These are phyloP conservation scores for Drosophila kurseongensis DNA, from an alignment of 1,140 invertebrate genomes.

Conservation along the genomic window DNA sequence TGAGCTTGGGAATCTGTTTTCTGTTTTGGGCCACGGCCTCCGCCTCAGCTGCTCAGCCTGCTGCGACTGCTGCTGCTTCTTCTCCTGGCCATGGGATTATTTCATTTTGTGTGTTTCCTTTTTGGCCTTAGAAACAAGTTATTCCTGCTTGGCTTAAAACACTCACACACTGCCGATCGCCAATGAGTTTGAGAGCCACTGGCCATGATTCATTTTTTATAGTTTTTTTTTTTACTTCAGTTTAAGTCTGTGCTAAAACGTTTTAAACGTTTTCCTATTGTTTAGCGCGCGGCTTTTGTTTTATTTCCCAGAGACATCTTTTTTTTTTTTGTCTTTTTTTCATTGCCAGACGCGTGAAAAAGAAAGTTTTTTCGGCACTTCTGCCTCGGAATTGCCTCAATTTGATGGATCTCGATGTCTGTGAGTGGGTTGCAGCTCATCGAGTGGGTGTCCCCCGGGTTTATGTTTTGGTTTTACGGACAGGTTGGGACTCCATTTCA, in stretches of 20 bases:
- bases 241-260: slow-evolving; percentile 47
- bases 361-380: slow-evolving; percentile 67
- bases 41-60: slow-evolving; percentile 40
- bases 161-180: slow-evolving; percentile 32
- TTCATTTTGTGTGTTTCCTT: slow-evolving; percentile 84
- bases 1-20: slow-evolving; percentile 78
- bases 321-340: slow-evolving; percentile 49
- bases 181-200: slow-evolving; percentile 55
- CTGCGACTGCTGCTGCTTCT: slow-evolving; percentile 28
- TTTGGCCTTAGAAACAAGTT: slow-evolving; percentile 82
- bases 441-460: slow-evolving; percentile 55
- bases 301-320: slow-evolving; percentile 51
- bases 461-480: slow-evolving; percentile 7
- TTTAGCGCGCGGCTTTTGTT: slow-evolving; percentile 56
- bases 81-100: slow-evolving; percentile 81
- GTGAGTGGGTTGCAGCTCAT: slow-evolving; percentile 51
- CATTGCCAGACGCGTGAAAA: slow-evolving; percentile 83
- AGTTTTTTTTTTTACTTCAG: slow-evolving; percentile 20
- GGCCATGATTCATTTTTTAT: slow-evolving; percentile 77
- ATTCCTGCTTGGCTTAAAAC: slow-evolving; percentile 71
- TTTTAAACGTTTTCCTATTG: slow-evolving; percentile 58
- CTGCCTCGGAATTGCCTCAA: slow-evolving; percentile 53
- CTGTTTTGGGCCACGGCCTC: slow-evolving; percentile 58
- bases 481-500: slow-evolving; percentile 41
- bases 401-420: slow-evolving; percentile 54